Evolutionary conservation across 2,113 vertebrate species (phyloP).

Genomic region (Notiomystis cincta): DNA sequence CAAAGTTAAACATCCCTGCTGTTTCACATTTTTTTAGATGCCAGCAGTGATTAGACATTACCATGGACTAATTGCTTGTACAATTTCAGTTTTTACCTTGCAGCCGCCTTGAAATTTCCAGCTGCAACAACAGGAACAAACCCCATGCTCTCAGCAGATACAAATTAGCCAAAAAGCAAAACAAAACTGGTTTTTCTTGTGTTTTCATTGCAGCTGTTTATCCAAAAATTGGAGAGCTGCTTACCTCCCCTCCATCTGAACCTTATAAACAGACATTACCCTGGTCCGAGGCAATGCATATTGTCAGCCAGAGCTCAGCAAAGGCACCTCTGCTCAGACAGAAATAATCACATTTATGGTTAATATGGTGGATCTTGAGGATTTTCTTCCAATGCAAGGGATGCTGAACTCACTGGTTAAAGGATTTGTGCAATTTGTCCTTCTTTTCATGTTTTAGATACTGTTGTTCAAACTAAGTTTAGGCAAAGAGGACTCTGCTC

Average conservation of each 20-base stretch:
- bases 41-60: constrained; percentile 42
- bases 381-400: background rate
- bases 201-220: constrained; percentile 33
- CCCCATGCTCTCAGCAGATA: constrained; percentile 4
- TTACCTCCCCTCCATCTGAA: background rate
- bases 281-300: background rate
- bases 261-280: background rate
- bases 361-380: background rate
- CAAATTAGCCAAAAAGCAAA: constrained; percentile 39
- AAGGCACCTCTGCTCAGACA: background rate
- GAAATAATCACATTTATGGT: background rate
- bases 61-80: constrained; percentile 31
- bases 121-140: constrained; percentile 47
- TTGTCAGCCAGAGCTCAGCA: background rate
- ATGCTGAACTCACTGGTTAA: background rate
- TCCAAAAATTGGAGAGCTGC: background rate
- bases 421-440: background rate
- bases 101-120: constrained; percentile 16
- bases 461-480: background rate
- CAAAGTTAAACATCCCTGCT: constrained; percentile 40
- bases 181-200: background rate
- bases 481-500: background rate
- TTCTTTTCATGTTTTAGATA: background rate
- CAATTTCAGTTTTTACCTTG: constrained; percentile 29
- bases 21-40: constrained; percentile 11